phyloP scores from a whole-genome alignment of 2,113 vertebrate species.

The Galeopterus variegatus region DNA sequence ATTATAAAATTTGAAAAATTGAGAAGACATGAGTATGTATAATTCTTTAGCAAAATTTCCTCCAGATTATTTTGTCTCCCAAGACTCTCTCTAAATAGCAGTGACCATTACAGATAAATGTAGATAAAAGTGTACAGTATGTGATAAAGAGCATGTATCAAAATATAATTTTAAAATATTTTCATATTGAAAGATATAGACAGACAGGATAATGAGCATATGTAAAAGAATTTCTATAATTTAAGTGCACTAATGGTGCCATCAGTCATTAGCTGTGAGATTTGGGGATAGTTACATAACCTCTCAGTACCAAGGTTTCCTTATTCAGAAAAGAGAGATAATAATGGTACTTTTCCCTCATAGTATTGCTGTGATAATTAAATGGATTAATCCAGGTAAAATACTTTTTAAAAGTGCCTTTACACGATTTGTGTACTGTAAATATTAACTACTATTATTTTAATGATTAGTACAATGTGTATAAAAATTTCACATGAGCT shows the following conservation, averaged over 20 bases:
- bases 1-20: constrained; percentile 25
- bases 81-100: background rate
- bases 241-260: background rate
- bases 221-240: background rate
- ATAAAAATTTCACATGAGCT: background rate
- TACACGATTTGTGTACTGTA: background rate
- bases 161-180: background rate
- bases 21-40: background rate
- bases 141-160: background rate
- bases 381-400: background rate
- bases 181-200: background rate
- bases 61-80: constrained; percentile 2
- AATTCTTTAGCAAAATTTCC: constrained; percentile 33
- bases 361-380: background rate
- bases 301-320: background rate
- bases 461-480: background rate
- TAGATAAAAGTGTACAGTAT: background rate
- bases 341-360: background rate
- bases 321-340: background rate
- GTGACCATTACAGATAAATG: background rate
- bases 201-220: background rate
- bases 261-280: background rate
- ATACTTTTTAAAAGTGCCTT: background rate
- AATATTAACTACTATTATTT: constrained; percentile 8
- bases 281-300: background rate